phyloP scores from a whole-genome alignment of 2,113 vertebrate species.

The Syrrhaptes paradoxus region DNA sequence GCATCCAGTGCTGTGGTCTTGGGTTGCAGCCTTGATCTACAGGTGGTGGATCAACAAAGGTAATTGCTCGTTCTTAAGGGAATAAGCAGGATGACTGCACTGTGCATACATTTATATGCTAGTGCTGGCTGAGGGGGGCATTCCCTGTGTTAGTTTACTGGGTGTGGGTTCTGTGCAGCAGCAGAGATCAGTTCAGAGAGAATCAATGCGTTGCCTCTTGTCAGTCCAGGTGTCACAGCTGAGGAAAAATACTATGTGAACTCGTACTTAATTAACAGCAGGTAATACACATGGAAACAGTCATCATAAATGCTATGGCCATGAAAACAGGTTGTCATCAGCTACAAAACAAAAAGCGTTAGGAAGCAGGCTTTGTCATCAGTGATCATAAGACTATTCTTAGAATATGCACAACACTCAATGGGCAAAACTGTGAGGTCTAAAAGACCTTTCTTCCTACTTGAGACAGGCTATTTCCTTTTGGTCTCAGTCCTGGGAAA shows the following conservation, averaged over 20 bases:
- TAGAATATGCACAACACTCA: not conserved
- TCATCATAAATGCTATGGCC: not conserved
- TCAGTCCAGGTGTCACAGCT: not conserved
- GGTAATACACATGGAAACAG: not conserved
- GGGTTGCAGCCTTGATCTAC: too few relatives aligned
- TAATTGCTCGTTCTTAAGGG: too few relatives aligned
- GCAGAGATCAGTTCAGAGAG: not conserved
- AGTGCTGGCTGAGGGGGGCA: rapidly evolving
- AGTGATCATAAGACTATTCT: not conserved
- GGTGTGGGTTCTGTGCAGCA: not conserved
- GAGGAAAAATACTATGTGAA: not conserved
- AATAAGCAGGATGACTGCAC: not conserved
- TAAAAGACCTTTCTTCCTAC: not conserved
- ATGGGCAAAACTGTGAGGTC: not conserved
- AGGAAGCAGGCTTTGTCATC: not conserved
- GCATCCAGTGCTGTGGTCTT: too few relatives aligned
- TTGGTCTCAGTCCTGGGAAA: not conserved
- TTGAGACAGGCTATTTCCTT: constrained; percentile 13
- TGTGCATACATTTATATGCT: not conserved
- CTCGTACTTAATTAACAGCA: not conserved
- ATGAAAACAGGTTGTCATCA: not conserved
- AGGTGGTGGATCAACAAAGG: too few relatives aligned
- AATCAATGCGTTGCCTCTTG: not conserved
- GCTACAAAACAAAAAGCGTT: not conserved
- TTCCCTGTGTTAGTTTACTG: not conserved